Conservation (phyloP, 1,140 invertebrate genomes). For the Chrysomallon squamiferum region DNA sequence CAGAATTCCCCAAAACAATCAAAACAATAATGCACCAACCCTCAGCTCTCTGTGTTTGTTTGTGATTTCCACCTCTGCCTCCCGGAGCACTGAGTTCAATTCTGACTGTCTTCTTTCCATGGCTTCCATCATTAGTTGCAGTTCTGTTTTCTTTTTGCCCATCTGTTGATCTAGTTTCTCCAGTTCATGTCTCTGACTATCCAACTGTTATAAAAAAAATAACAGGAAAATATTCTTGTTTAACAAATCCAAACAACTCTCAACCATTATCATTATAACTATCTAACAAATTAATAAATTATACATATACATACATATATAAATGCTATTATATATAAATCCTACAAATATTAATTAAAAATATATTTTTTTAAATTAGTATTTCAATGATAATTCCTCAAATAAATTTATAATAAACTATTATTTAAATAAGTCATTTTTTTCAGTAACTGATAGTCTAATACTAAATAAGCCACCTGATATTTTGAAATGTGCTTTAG, state of each 20-base stretch:
- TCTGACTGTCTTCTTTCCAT: slow-evolving; percentile 47
- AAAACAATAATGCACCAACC: slow-evolving; percentile 24
- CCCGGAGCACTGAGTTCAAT: slow-evolving; percentile 35
- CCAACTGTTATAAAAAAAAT: too few species aligned
- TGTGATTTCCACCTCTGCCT: slow-evolving; percentile 47
- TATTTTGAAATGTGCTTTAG: too few species aligned
- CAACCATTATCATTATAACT: not conserved
- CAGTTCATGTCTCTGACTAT: slow-evolving; percentile 42
- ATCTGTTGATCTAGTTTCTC: slow-evolving; percentile 53
- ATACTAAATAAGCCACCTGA: too few species aligned
- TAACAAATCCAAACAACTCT: not conserved
- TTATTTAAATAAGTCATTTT: too few species aligned
- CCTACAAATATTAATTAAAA: too few species aligned
- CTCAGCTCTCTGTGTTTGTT: slow-evolving; percentile 47
- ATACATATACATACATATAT: not conserved
- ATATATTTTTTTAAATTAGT: too few species aligned
- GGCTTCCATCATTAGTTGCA: slow-evolving; percentile 47
- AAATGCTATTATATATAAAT: not conserved
- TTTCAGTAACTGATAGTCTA: too few species aligned
- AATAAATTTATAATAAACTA: too few species aligned
- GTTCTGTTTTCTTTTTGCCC: slow-evolving; percentile 48
- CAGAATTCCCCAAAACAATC: too few species aligned
- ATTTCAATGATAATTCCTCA: too few species aligned
- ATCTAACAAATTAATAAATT: not conserved
- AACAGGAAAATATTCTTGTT: not conserved